These are phyloP conservation scores for Xestoiulus laeticollis DNA, from an alignment of 2,888 invertebrate genomes.

Conservation along the genomic window DNA sequence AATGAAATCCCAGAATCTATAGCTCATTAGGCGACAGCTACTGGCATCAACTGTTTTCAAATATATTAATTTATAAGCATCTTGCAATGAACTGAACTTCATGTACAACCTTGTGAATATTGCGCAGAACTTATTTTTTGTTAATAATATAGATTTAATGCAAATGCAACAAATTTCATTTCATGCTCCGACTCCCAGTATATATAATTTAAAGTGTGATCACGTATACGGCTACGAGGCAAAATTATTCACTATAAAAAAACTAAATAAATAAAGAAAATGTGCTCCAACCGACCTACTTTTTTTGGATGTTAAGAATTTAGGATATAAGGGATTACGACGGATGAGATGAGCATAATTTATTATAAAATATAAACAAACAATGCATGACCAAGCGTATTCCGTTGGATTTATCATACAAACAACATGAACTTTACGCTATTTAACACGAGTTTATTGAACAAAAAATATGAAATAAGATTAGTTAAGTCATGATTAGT, in stretches of 20 bases:
- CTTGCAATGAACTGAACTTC: background rate
- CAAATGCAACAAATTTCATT: background rate
- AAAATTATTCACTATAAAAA: background rate
- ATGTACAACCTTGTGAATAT: background rate
- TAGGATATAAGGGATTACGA: background rate
- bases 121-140: background rate
- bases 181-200: background rate
- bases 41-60: too few relatives aligned
- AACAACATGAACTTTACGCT: background rate
- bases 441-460: background rate
- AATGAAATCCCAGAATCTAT: background rate
- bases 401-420: background rate
- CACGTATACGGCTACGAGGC: background rate
- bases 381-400: background rate
- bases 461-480: background rate
- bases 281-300: background rate
- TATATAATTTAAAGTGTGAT: background rate
- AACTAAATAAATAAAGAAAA: background rate
- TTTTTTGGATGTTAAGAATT: background rate
- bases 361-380: background rate
- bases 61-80: too few relatives aligned
- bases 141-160: background rate
- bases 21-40: too few relatives aligned
- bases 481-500: too few relatives aligned
- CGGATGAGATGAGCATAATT: background rate